phyloP scores from a whole-genome alignment of 1,140 invertebrate species.

The Dufourea novaeangliae region DNA sequence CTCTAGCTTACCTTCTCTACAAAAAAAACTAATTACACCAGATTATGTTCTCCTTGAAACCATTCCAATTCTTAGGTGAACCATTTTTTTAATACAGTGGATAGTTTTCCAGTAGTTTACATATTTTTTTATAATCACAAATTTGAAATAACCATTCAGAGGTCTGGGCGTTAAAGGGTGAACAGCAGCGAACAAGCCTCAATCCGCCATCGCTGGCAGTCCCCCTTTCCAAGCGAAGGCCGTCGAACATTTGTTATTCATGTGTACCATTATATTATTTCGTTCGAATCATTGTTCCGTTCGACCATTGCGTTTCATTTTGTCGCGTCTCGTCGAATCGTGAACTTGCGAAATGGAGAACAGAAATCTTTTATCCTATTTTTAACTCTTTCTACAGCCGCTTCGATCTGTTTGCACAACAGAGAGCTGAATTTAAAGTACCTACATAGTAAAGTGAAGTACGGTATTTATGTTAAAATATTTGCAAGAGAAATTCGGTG shows the following conservation, averaged over 20 bases:
- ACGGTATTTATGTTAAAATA: too few relatives aligned
- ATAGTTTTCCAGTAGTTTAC: too few relatives aligned
- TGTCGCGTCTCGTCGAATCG: not conserved
- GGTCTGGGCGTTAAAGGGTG: too few relatives aligned
- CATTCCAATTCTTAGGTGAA: too few relatives aligned
- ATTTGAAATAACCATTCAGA: too few relatives aligned
- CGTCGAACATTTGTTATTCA: slow-evolving; percentile 7
- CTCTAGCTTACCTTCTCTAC: too few relatives aligned
- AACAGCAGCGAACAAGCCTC: not conserved
- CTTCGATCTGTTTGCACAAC: not conserved
- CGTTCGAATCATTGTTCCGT: slow-evolving; percentile 2
- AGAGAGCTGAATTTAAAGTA: not conserved
- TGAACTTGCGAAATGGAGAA: not conserved
- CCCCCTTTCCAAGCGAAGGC: not conserved
- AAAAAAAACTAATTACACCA: too few relatives aligned
- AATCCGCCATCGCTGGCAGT: not conserved
- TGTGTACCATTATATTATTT: not conserved
- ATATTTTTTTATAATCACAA: too few relatives aligned
- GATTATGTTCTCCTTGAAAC: too few relatives aligned
- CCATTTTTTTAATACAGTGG: too few relatives aligned
- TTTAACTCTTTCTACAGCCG: not conserved
- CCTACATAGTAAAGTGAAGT: not conserved
- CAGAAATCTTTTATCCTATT: not conserved
- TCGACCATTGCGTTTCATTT: not conserved
- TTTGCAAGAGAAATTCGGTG: too few relatives aligned